phyloP scores from a whole-genome alignment of 2,797 vertebrate genomes.

The Anniella stebbinsi region DNA sequence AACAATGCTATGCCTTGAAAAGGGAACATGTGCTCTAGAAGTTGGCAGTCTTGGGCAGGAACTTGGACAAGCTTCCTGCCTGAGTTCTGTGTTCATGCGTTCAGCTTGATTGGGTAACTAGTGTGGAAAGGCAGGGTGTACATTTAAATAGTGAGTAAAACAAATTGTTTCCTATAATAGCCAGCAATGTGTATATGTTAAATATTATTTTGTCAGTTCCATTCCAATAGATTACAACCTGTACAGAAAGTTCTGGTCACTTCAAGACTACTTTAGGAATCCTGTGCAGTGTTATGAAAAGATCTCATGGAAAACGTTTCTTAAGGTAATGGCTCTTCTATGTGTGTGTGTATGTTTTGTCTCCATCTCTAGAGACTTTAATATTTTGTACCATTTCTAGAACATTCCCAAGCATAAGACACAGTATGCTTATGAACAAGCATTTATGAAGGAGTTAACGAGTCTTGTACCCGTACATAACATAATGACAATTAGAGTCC shows the following conservation, averaged over 20 bases:
- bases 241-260: conserved; percentile 98
- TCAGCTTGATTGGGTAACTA: neutral
- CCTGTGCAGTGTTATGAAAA: conserved; percentile 98
- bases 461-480: neutral
- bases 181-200: neutral
- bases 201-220: conserved; percentile 81
- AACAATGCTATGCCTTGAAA: neutral
- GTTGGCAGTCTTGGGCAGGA: neutral
- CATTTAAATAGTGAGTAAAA: neutral
- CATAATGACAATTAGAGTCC: neutral
- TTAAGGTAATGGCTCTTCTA: conserved; percentile 84
- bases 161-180: neutral
- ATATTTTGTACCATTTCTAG: neutral
- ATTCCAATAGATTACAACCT: conserved; percentile 99
- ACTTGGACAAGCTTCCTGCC: neutral
- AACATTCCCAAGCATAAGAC: neutral
- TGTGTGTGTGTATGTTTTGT: neutral
- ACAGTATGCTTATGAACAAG: neutral
- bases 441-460: neutral
- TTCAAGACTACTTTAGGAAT: conserved; percentile 99
- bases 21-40: neutral
- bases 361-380: neutral
- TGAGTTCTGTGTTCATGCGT: neutral
- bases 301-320: conserved; percentile 96
- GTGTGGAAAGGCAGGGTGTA: neutral